Evolutionary conservation across 1,140 invertebrate species (phyloP).

Genomic region (Drosophila cardini): DNA sequence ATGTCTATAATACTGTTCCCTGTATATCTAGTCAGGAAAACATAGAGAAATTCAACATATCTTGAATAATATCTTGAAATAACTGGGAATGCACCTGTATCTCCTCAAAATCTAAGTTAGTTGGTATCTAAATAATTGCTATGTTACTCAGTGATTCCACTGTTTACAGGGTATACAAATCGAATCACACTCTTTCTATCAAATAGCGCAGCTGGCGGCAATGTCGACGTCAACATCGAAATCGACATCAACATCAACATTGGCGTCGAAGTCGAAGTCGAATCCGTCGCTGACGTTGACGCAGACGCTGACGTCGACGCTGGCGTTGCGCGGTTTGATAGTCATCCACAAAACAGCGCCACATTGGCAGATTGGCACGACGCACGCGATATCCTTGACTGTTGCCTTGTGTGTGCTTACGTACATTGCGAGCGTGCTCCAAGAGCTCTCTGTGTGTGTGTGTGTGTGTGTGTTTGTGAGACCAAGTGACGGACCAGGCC

Average conservation of each 20-base stretch:
- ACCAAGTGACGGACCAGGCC: neutral
- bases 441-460: slow-evolving; percentile 16
- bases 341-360: neutral
- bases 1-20: too few species aligned
- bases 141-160: neutral
- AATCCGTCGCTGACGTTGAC: neutral
- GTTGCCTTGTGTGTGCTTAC: slow-evolving; percentile 58
- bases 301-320: neutral
- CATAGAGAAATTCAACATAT: too few species aligned
- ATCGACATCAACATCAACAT: neutral
- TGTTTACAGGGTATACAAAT: slow-evolving; percentile 34
- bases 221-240: slow-evolving; percentile 23
- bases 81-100: neutral
- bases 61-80: too few species aligned
- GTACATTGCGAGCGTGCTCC: slow-evolving; percentile 30
- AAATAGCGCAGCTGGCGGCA: slow-evolving; percentile 32
- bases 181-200: slow-evolving; percentile 21
- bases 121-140: too few species aligned
- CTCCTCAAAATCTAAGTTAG: neutral
- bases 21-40: too few species aligned
- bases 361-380: slow-evolving; percentile 17
- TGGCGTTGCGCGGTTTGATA: slow-evolving; percentile 21
- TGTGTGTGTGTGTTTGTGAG: slow-evolving; percentile 23
- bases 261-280: neutral
- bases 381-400: slow-evolving; percentile 60